A percentile compares a stretch with the other conserved stretches of the same genome.
Conservation (phyloP, 2,113 vertebrate species). For the Notiomystis cincta region DNA sequence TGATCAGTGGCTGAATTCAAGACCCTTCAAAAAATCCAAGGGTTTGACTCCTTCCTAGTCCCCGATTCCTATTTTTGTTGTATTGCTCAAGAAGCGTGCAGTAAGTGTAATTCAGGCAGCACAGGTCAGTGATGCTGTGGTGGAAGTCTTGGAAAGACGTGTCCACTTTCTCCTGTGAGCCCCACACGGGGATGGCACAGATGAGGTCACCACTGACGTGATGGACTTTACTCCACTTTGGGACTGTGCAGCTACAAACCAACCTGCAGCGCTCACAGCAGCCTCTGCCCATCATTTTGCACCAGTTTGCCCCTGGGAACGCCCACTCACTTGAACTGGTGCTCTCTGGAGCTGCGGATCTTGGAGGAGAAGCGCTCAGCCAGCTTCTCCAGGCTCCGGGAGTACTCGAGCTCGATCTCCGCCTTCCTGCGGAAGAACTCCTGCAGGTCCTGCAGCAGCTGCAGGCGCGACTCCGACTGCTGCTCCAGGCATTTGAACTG, state of each 20-base stretch:
- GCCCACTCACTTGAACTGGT: slow-evolving; percentile 91
- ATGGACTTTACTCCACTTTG: rapidly evolving
- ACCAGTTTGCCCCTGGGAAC: rapidly evolving
- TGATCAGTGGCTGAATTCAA: neutral
- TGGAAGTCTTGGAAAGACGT: rapidly evolving
- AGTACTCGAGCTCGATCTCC: slow-evolving; percentile 96
- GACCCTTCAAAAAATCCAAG: neutral
- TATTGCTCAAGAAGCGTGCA: rapidly evolving
- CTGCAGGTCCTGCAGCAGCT: slow-evolving; percentile 97
- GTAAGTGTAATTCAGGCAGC: rapidly evolving
- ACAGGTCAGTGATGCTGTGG: neutral
- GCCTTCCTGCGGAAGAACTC: slow-evolving; percentile 98
- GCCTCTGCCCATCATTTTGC: rapidly evolving
- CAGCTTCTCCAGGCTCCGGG: slow-evolving; percentile 94
- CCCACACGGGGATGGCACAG: neutral
- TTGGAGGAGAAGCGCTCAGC: slow-evolving; percentile 96
- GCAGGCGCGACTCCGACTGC: slow-evolving; percentile 94
- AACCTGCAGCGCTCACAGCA: rapidly evolving
- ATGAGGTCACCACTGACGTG: rapidly evolving
- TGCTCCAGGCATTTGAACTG: slow-evolving; percentile 99
- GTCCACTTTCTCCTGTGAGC: neutral
- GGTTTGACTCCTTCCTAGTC: neutral
- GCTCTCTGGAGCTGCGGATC: slow-evolving; percentile 93
- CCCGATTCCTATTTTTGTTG: rapidly evolving
- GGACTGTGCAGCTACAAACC: neutral